Evolutionary conservation across 2,113 vertebrate genomes (phyloP), one percentile per base, ranked within the genome.

Genomic region (Gallinago jamesoni): DNA sequence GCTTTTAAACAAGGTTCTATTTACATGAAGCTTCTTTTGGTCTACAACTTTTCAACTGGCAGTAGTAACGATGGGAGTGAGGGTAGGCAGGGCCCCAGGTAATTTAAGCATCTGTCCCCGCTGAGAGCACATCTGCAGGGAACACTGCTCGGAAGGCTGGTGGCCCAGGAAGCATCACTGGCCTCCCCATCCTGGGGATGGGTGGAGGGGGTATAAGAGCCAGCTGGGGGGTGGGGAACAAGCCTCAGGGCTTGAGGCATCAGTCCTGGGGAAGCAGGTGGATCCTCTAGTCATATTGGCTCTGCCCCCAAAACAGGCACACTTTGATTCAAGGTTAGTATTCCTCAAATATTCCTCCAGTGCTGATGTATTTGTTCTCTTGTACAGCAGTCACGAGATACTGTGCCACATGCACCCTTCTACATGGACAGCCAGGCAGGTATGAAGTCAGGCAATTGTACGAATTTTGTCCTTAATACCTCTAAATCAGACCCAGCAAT

Each of bases 401-500:
- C 12, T 12, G 1, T 64, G 57, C 43, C 2, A 0, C 30, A 4
- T 0, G 0, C 8, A 52, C 11, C 16, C 13, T 72, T 50, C 66
- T 52, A 13, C 56, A 28, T 6, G 35, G 69, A 35, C 60, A 52
- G 30, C 30, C 33, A 57, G 13, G 21, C 10, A 10, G 14, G 15
- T 48, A 7, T 45, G 45, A 62, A 37, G 35, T 74, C 41, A 87
- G 53, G 17, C 12, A 48, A 18, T 1, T 13, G 39, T 25, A 21
- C 30, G 45, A 15, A 12, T 74, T 31, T 31, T 84, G 33, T 30
- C 69, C 20, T 64, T 13, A 47, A 3, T 20, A 23, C 3, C 27
- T 87, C 78, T 62, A 43, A 67, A 68, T 56, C 53, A 31, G 33
- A 57, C 9, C 4, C 8, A 12, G 23, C 47, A 76, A 45, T 20